phyloP scores from a whole-genome alignment of 2,888 invertebrate genomes.

The Abrostola tripartita region DNA sequence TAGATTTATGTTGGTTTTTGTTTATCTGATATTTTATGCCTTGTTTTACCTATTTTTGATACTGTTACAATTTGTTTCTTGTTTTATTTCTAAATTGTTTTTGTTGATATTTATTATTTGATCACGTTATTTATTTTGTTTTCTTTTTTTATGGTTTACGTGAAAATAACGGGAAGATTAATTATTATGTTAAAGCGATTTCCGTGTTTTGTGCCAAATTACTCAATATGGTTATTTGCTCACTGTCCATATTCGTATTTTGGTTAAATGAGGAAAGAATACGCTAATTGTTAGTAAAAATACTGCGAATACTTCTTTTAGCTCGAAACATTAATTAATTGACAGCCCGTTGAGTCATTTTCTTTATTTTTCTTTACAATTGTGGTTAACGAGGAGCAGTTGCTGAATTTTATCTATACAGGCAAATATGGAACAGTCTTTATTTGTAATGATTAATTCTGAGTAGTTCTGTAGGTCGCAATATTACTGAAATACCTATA shows the following conservation, averaged over 20 bases:
- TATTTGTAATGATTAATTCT: conserved; percentile 2
- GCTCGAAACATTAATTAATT: conserved; percentile 36
- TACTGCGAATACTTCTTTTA: conserved; percentile 15
- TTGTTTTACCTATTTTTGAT: no score
- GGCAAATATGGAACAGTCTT: neutral
- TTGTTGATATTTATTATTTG: no score
- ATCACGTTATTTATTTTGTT: no score
- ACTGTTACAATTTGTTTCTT: no score
- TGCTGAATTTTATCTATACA: neutral
- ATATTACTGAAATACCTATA: neutral
- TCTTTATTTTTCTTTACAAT: conserved; percentile 12
- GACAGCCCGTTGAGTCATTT: conserved; percentile 31
- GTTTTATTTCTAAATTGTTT: no score
- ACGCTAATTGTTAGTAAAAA: conserved; percentile 15
- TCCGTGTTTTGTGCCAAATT: no score
- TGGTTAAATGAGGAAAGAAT: conserved; percentile 28
- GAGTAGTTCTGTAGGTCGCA: neutral
- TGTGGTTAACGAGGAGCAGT: conserved; percentile 5
- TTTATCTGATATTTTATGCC: no score
- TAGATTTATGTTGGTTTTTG: neutral
- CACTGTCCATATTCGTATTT: no score
- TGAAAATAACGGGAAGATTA: no score
- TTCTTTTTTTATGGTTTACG: no score
- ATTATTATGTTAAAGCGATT: no score
- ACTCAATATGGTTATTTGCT: no score